Base-by-base conservation (phyloP, 2,888 invertebrate genomes). In the Drosophila sordidula region DNA sequence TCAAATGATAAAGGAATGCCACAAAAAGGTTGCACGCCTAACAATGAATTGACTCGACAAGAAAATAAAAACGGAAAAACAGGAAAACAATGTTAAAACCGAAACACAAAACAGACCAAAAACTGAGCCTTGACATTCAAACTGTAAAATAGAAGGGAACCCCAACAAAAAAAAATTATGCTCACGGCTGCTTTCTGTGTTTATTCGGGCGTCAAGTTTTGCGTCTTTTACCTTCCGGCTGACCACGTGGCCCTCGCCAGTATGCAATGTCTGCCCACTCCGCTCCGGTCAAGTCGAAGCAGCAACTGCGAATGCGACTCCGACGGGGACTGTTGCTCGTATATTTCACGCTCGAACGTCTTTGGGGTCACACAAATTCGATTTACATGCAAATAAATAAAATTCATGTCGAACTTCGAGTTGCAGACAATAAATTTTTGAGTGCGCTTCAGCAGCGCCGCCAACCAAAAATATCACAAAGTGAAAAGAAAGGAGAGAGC, bases 341-440 rank as follows among this genome's bases (percentile, higher is more conserved):
- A 86, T 82, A 87, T 82, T 87, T 85, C 65, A 85, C 78, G 86
- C 83, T 79, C 69, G 83, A 78, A 59, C 65, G 74, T 88, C 86
- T 83, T 90, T 89, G 83, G 77, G 89, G 85, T 87, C 83, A 80
- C 80, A 82, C 84, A 89, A 88, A 90, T 90, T 87, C 87, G 87
- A 89, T 90, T 90, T 87, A 87, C 87, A 90, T 90, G 91, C 86
- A 86, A 89, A 91, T 91, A 91, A 90, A 91, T 90, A 90, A 90
- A 87, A 89, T 84, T 89, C 78, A 86, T 89, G 89, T 86, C 83
- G 79, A 90, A 89, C 78, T 76, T 80, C 75, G 79, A 78, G 78
- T 74, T 78, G 80, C 81, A 76, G 75, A 83, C 80, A 90, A 90
- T 90, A 90, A 89, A 90, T 90, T 83, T 86, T 81, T 89, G 71